Evolutionary conservation across 2,888 invertebrate species (phyloP), one percentile per base, ranked within the genome.

Genomic region (Cremastobaeus sp.): DNA sequence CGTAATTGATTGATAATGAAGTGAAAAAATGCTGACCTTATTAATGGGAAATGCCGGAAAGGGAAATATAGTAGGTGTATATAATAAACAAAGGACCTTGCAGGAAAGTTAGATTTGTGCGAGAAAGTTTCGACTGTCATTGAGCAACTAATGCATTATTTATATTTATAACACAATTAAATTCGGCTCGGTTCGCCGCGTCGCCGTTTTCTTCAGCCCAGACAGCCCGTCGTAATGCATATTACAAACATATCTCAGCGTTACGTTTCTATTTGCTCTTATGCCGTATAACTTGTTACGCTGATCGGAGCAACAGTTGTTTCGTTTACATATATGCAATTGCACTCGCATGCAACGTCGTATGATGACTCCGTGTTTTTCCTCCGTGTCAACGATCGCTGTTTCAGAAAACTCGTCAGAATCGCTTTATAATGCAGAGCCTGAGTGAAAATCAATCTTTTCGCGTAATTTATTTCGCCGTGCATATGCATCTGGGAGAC

Each of bases 1-100:
- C 41, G 34, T 43, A 62, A 62, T 62, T 62, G 62, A 62, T 62
- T 62, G 43, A 62, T 62, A 62, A 62, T 25, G 21, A 52, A 50
- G 43, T 17, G 48, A 28, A 52, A 62, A 50, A 59, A 18, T 14
- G 20, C 18, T 43, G 62, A 52, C 62, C 50, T 37, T 52, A 52
- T 62, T 62, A 50, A 47, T 35, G 39, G 18, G 41, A 17, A 21
- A 30, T 15, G 35, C 18, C 18, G 39, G 60, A 60, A 60, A 60
- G 60, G 37, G 48, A 50, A 60, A 48, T 17, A 50, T 37, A 59
- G 47, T 34, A 25, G 11, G 11, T 11, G 21, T 35, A n/a, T 41
- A 54, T 11, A 20, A 30, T 30, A 28, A 39, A 45, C 35, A 37
- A 59, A 12, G 41, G 39, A 41, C 28, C 20, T 12, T 32, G 28